Conservation (phyloP, 2,888 invertebrate species). For the Campaea margaritaria region DNA sequence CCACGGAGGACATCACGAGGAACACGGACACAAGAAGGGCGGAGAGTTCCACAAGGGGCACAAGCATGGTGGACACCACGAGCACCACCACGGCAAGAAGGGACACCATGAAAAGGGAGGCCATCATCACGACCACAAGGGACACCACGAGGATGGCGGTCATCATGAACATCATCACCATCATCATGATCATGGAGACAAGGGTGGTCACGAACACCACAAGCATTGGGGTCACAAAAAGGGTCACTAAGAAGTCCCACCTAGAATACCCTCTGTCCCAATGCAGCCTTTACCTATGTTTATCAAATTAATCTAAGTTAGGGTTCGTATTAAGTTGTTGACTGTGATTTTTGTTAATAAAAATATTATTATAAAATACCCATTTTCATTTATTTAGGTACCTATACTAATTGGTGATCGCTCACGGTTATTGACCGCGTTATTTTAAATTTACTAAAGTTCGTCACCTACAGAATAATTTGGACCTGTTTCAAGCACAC, state of each 20-base stretch:
- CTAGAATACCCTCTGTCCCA: constrained; percentile 46
- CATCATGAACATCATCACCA: constrained; percentile 92
- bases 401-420: background rate
- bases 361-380: constrained; percentile 43
- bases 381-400: constrained; percentile 5
- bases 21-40: constrained; percentile 92
- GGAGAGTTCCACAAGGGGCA: constrained; percentile 92
- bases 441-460: background rate
- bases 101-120: constrained; percentile 92
- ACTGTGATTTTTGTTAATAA: constrained; percentile 72
- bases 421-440: background rate
- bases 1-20: constrained; percentile 91
- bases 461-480: constrained; percentile 25
- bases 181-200: constrained; percentile 91
- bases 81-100: constrained; percentile 92
- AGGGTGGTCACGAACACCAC: constrained; percentile 92
- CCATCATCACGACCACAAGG: constrained; percentile 92
- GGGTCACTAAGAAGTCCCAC: constrained; percentile 68
- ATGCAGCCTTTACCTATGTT: constrained; percentile 66
- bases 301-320: constrained; percentile 61
- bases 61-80: constrained; percentile 91
- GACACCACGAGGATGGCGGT: constrained; percentile 91
- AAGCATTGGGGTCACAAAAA: constrained; percentile 91
- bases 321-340: constrained; percentile 64
- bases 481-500: constrained; percentile 26